Percentiles rank a stretch among this genome's conserved stretches.
These are phyloP conservation scores for Cherax destructor DNA, from an alignment of 1,140 invertebrate genomes.

Conservation along the genomic window DNA sequence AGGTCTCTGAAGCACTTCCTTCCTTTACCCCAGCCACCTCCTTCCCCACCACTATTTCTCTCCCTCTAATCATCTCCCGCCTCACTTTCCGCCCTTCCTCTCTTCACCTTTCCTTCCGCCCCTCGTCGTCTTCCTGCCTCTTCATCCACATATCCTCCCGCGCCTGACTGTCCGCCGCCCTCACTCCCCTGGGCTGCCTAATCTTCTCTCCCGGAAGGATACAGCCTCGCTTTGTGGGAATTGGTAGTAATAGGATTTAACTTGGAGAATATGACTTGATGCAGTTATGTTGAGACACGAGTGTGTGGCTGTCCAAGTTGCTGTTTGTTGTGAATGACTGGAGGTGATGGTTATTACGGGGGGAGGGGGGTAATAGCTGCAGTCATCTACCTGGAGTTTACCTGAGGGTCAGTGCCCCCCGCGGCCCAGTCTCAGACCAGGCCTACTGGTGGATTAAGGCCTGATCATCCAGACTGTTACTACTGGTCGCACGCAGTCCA, in stretches of 20 bases:
- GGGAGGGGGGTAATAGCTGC: background rate
- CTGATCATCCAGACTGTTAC: too few species aligned
- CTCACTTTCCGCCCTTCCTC: too few species aligned
- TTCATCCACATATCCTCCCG: background rate
- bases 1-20: too few species aligned
- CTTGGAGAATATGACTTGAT: background rate
- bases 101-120: background rate
- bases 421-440: too few species aligned
- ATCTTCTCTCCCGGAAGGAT: conserved; percentile 5
- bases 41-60: too few species aligned
- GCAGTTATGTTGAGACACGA: background rate
- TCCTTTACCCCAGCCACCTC: too few species aligned
- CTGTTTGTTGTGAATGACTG: background rate
- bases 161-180: background rate
- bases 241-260: background rate
- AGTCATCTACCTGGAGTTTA: too few species aligned
- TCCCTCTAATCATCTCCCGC: too few species aligned
- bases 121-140: background rate
- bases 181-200: background rate
- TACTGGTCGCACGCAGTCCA: too few species aligned
- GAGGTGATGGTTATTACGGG: background rate
- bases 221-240: conserved; percentile 1
- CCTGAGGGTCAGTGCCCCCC: too few species aligned
- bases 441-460: too few species aligned
- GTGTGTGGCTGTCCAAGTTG: background rate